phyloP scores from a whole-genome alignment of 2,113 vertebrate genomes.

The Chionis minor region DNA sequence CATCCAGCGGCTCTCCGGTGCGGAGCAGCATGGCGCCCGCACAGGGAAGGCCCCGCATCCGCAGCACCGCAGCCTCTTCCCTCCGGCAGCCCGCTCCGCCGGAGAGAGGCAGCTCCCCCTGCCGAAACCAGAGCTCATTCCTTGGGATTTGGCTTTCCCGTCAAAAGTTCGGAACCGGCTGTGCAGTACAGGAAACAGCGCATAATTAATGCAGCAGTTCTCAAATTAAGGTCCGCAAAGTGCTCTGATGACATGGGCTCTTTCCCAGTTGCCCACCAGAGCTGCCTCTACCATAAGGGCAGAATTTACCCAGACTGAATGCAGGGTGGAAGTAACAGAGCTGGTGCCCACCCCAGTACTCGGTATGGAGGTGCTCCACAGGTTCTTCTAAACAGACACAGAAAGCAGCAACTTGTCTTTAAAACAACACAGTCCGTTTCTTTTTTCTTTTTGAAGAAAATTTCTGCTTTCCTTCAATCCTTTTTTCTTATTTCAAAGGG shows the following conservation, averaged over 20 bases:
- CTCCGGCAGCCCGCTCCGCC: background rate
- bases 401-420: background rate
- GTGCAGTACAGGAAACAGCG: background rate
- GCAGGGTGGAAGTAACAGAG: background rate
- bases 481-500: background rate
- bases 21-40: background rate
- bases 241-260: accelerated
- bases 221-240: background rate
- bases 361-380: background rate
- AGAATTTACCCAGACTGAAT: background rate
- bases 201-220: background rate
- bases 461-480: background rate
- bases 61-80: background rate
- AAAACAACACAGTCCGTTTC: no score
- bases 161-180: background rate
- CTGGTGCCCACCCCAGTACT: background rate
- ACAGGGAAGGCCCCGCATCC: accelerated
- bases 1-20: background rate
- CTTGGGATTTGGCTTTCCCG: background rate
- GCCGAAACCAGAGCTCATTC: background rate
- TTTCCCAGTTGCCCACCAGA: background rate
- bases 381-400: background rate
- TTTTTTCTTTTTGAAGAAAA: background rate
- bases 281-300: background rate
- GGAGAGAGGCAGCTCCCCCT: background rate